Base-by-base conservation (phyloP, 1,140 invertebrate species). In the Halictus rubicundus region DNA sequence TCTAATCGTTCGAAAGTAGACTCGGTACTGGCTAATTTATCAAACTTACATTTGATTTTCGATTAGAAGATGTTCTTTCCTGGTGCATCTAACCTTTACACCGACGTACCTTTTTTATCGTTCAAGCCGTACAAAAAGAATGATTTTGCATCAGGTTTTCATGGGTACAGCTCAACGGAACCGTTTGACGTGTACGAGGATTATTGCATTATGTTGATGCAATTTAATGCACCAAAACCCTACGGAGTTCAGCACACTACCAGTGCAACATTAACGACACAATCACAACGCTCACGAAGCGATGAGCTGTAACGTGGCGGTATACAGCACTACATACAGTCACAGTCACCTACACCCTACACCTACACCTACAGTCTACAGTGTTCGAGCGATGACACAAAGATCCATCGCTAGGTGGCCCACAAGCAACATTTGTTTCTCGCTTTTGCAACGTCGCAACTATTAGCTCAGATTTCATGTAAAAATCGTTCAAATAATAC, bases 231-330 rank as follows among this genome's bases (percentile, higher is more conserved):
- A 61, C 23, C 46, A 59, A 68, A 77, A 52, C 16, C 7, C 21
- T 64, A 52, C 46, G 69, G 9, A 46, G 57, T 70, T n/a, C 57
- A 27, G 16, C 9, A 61, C 25, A 49, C 75, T 59, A 37, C 27
- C 37, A 60, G 32, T 77, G 66, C 60, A 72, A 63, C 69, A 57
- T 72, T 72, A 72, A 78, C n/a, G 68, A 59, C 60, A 64, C 60
- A 59, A 78, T 72, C 76, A 52, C 46, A 39, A 49, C n/a, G 46
- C 68, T 71, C 42, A 39, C 27, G 32, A 37, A 54, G 16, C 25
- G 60, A 64, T 54, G 39, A 78, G n/a, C 68, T 46, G 42, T 60
- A 71, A 57, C 60, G 68, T 78, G 46, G 75, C 68, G 32, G 42
- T 46, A 14, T 12, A 46, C 10, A 46, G 42, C 42, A 46, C 10